Evolutionary conservation across 2,113 vertebrate genomes (phyloP), one percentile per base, ranked within the genome.

Genomic region (Stigmatopora nigra): DNA sequence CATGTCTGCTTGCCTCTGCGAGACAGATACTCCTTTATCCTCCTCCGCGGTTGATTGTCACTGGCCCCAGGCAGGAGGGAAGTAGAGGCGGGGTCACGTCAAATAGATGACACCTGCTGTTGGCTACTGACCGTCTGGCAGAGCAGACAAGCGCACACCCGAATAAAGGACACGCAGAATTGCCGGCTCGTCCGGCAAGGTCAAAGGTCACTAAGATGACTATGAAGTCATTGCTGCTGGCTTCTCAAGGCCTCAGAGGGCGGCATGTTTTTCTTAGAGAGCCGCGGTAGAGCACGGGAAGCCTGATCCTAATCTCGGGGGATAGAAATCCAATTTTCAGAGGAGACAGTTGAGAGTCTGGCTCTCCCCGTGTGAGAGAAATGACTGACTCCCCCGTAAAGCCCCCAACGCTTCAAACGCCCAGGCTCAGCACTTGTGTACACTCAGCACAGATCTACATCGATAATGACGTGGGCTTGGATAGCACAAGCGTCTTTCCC

Each of bases 311-410:
- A 87, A 88, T 87, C 86, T 84, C 79, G 31, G 78, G 77, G 87
- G 87, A 87, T 87, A 80, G 82, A 86, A 88, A 89, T 85, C 83
- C 82, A 86, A 88, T 88, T 86, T 84, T 84, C 79, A 71, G 77
- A 76, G 75, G 82, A 89, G 87, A 89, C 86, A 86, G 86, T 86
- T 73, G 82, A 84, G 83, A 88, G 85, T 82, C 83, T 86, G 81
- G 71, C 77, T 80, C 78, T 75, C 79, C 71, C 81, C 20, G 68
- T 77, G 78, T 81, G 81, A 80, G 77, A 78, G 78, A 68, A 69
- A 70, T 67, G 78, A 80, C 82, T 85, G 83, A 83, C 83, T 85
- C 76, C 67, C 67, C 74, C 19, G 77, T 61, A 80, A 81, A 83
- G 69, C 82, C 81, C 74, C n/a, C 17, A 15, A 36, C 36, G 72